Evolutionary conservation across 1,140 invertebrate genomes (phyloP).

Genomic region (Brachionus rotundiformis): DNA sequence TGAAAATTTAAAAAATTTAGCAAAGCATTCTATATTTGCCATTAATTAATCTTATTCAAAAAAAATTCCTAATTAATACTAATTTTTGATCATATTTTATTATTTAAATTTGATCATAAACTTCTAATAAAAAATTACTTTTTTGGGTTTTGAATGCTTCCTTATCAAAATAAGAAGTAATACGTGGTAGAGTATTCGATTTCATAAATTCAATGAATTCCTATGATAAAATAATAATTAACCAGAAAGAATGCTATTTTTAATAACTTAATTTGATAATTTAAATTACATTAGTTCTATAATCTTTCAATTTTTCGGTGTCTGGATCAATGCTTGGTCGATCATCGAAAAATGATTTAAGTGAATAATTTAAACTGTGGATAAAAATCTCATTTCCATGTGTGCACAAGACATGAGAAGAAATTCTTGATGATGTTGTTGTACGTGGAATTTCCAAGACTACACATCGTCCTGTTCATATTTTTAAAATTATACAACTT

Average conservation of each 20-base stretch:
- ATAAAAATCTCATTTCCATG: constrained; percentile 95
- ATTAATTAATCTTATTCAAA: too few relatives aligned
- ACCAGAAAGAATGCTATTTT: too few relatives aligned
- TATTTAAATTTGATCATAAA: constrained; percentile 32
- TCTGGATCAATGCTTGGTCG: constrained; percentile 91
- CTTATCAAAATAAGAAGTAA: constrained; percentile 54
- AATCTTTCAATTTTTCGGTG: constrained; percentile 88
- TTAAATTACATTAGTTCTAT: constrained; percentile 67
- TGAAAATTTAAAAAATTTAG: too few relatives aligned
- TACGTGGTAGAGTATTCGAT: constrained; percentile 76
- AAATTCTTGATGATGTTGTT: constrained; percentile 76
- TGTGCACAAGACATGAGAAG: constrained; percentile 86
- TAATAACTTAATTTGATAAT: too few relatives aligned
- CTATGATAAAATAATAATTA: too few relatives aligned
- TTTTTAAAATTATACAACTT: neutral
- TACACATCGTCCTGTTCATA: constrained; percentile 70
- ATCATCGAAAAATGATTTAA: constrained; percentile 85
- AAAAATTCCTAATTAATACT: too few relatives aligned
- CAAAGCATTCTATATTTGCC: too few relatives aligned
- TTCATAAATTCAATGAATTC: constrained; percentile 87
- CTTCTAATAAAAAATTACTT: constrained; percentile 57
- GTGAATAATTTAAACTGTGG: constrained; percentile 77
- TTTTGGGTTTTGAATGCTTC: constrained; percentile 56
- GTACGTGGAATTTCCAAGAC: constrained; percentile 90
- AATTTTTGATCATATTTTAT: too few relatives aligned